A percentile compares a stretch with the other conserved stretches of the same genome.
These are phyloP conservation scores for Thryonomys swinderianus DNA, from an alignment of 2,113 vertebrate genomes.

Conservation along the genomic window DNA sequence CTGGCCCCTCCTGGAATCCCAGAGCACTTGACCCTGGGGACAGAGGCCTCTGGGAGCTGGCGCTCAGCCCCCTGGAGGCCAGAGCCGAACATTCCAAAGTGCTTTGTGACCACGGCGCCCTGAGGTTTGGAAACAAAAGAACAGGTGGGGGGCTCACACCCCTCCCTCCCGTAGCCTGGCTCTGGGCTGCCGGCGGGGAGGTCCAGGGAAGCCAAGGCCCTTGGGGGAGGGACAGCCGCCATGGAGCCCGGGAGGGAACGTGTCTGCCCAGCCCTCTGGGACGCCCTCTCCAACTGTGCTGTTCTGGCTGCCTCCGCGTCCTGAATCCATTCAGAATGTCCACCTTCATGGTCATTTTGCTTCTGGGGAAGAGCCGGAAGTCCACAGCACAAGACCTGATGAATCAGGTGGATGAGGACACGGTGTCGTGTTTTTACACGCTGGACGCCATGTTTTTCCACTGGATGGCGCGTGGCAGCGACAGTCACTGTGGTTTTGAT, in stretches of 20 bases:
- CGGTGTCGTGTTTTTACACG: background rate
- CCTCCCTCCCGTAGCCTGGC: accelerated
- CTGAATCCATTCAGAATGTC: background rate
- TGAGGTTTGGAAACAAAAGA: background rate
- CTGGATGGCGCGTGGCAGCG: background rate
- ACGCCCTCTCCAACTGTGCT: background rate
- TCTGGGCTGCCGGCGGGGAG: accelerated
- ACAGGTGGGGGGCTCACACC: background rate
- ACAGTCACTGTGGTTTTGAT: background rate
- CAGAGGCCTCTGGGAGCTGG: background rate
- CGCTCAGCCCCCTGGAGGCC: background rate
- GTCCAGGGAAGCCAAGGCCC: background rate
- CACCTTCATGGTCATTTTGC: background rate
- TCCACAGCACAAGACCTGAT: background rate
- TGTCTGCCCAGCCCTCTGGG: background rate
- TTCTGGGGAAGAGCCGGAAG: background rate
- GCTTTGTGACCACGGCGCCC: background rate
- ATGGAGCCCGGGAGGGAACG: accelerated
- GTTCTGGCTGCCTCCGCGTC: background rate
- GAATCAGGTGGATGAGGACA: background rate
- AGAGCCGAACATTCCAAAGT: background rate
- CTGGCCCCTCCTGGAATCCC: background rate
- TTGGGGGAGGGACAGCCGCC: background rate
- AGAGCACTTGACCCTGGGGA: accelerated
- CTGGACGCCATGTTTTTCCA: background rate